Base-by-base conservation (phyloP, 1,140 invertebrate species). In the Heterodera schachtii region DNA sequence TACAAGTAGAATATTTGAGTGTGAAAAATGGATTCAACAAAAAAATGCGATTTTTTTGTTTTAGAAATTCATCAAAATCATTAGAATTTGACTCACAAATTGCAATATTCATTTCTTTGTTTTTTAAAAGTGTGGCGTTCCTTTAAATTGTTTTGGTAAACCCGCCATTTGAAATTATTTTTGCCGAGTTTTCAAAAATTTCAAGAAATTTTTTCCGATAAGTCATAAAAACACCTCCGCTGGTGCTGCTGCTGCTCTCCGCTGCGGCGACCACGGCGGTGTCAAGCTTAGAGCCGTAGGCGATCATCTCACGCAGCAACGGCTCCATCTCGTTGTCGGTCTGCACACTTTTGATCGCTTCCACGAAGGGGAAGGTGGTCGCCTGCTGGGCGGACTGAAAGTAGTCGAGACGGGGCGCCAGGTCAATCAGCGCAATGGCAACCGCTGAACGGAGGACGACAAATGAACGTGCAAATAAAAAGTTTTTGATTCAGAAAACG, bases 311-410 rank as follows among this genome's bases (percentile, higher is more conserved):
- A 8, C 46, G 21, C 9, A 82, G 81, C 41, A 82, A 60, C n/a
- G 21, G 31, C n/a, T 66, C 64, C 60, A 82, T 3, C 69, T 82
- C 81, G 80, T 83, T 71, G 6, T 81, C 80, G 43, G 69, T 60
- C 79, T 81, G 78, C 69, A 81, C 46, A 43, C 64, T 16, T 76
- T 8, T 4, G 19, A 82, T 84, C 11, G 3, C 81, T 31, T 81
- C 81, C 64, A 82, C 46, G 46, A 82, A 84, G n/a, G 67, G 81
- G 46, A 84, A 82, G 49, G 41, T 49, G n/a, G 81, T 82, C 9
- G 75, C 83, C 44, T 66, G 64, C 44, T 66, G 64, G 21, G 41
- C 47, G 11, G 82, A n/a, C 19, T 82, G 41, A 46, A 82, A 82
- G 52, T 64, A 83, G 44, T 82, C 81, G 13, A 82, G 52, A 4